Conservation (phyloP, 1,140 invertebrate species). For the Megalonaias nervosa region DNA sequence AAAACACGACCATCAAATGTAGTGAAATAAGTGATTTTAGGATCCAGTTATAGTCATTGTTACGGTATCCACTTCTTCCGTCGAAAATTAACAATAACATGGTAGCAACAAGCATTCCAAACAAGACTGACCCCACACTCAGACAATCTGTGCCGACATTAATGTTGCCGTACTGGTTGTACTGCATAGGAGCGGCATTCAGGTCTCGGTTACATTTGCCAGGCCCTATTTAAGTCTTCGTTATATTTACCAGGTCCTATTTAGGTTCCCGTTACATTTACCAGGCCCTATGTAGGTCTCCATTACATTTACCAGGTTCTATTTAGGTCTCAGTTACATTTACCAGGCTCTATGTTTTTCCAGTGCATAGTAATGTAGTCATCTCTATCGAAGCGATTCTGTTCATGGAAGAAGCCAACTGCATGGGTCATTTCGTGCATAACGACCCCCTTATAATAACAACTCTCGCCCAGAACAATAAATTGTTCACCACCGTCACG, state of each 20-base stretch:
- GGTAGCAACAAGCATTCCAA: no score
- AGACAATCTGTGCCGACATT: no score
- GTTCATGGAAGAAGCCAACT: conserved; percentile 89
- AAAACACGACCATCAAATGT: no score
- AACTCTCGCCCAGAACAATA: conserved; percentile 45
- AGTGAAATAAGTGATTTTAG: no score
- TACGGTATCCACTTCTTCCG: no score
- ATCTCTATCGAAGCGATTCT: conserved; percentile 86
- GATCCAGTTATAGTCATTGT: no score
- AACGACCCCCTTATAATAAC: conserved; percentile 50
- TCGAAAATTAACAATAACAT: no score
- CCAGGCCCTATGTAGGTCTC: conserved; percentile 77
- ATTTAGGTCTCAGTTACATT: not conserved
- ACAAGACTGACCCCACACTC: no score
- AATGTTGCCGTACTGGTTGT: no score
- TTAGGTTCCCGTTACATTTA: conserved; percentile 1
- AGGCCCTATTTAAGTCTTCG: conserved; percentile 76
- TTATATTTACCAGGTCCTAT: no score
- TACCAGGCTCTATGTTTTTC: conserved; percentile 77
- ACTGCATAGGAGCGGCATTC: conserved; percentile 73
- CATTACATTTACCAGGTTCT: no score
- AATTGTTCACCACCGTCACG: conserved; percentile 48
- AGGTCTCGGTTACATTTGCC: conserved; percentile 69
- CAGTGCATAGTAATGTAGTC: conserved; percentile 81
- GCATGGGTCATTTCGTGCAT: conserved; percentile 89